Conservation (phyloP, 37 sponge, comb jelly and placozoan genomes). For the Halisarca cf. caerulea region DNA sequence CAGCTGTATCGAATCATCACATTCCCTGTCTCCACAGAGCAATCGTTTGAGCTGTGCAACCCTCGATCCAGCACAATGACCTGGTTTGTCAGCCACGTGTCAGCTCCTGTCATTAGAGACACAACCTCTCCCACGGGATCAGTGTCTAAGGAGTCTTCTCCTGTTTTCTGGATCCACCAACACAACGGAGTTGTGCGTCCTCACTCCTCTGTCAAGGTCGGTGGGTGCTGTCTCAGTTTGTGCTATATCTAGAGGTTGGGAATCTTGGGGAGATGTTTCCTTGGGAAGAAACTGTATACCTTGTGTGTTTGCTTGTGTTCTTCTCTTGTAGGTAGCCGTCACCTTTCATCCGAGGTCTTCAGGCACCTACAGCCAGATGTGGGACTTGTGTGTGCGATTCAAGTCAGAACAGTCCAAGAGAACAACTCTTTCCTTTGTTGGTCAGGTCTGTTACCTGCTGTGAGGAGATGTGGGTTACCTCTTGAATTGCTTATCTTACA, state of each 20-base stretch:
- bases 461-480: neutral
- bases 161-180: slow-evolving; percentile 54
- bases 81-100: slow-evolving; percentile 43
- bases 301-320: neutral
- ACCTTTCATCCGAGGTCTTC: slow-evolving; percentile 49
- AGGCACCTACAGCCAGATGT: slow-evolving; percentile 58
- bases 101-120: slow-evolving; percentile 47
- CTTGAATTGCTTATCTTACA: neutral
- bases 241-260: too few relatives aligned
- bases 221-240: neutral
- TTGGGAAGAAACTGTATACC: neutral
- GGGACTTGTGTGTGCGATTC: slow-evolving; percentile 37
- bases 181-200: slow-evolving; percentile 17
- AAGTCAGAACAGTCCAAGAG: too few relatives aligned
- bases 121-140: neutral
- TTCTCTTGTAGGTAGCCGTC: slow-evolving; percentile 28
- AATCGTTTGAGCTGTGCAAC: slow-evolving; percentile 43
- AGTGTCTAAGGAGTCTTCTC: slow-evolving; percentile 43
- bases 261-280: too few relatives aligned
- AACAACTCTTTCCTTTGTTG: neutral
- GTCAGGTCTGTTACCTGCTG: neutral
- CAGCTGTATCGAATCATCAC: neutral
- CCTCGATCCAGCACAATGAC: slow-evolving; percentile 30
- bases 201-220: slow-evolving; percentile 29
- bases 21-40: slow-evolving; percentile 25